Evolutionary conservation across 2,888 invertebrate species (phyloP), one percentile per base, ranked within the genome.

Genomic region (Chrysolina haemoptera): DNA sequence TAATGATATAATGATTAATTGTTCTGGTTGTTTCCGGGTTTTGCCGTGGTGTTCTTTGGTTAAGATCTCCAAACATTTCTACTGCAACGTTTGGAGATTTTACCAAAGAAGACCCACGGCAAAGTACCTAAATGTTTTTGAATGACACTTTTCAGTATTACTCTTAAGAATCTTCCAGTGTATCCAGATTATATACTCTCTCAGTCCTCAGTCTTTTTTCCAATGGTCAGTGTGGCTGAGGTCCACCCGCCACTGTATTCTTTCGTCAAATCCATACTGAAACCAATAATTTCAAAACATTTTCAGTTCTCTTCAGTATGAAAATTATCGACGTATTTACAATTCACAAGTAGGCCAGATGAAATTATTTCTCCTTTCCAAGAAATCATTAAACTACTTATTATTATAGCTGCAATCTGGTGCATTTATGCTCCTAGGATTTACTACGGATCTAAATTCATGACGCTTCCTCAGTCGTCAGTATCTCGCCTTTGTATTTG

Each of bases 391-490:
- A 53, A 53, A 53, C 18, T 53, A 53, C 18, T 53, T 53, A 53
- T 53, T 53, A 53, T 53, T 53, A 53, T 53, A 53, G 53, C 53
- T 53, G 53, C 53, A 53, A 53, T 53, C 20, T 53, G 20, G 16
- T 53, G 53, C 53, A 53, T 53, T 18, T 53, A 16, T 53, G 53
- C 20, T 53, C 53, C 53, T 53, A 53, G 20, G 18, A 18, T 20
- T 20, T 20, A 53, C 53, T 53, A 53, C 5, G 12, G 53, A 53
- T 53, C 18, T 9, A 53, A 53, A 53, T 53, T 53, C 53, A 53
- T 53, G 53, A 20, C 53, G 53, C 53, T 53, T 53, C 20, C 53
- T 12, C 53, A 20, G 18, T 53, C 53, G 20, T 53, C 43, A 43
- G 43, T 43, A 43, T 43, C 43, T 43, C 53, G 53, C 53, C 53